Evolutionary conservation across 1,140 invertebrate genomes (phyloP), one percentile per base, ranked within the genome.

Genomic region (Lucilia sericata): DNA sequence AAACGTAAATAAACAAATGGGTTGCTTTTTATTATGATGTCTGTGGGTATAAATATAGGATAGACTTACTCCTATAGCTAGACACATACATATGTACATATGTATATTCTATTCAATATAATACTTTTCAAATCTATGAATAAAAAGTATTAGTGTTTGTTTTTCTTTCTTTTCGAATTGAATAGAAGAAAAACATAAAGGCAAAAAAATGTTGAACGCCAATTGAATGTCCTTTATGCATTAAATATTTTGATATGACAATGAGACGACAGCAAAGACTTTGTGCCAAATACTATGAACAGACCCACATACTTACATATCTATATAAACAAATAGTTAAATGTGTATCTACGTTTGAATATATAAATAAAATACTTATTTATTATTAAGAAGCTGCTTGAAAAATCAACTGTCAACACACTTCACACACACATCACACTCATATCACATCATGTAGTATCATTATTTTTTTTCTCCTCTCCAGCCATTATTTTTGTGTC

Each of bases 231-330:
- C 47, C 47, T 49, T 80, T 49, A 80, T 80, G 49, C 76, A 80
- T 80, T 49, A 80, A 80, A 80, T 80, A 80, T 80, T 80, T 80
- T 49, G 76, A 80, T 51, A 80, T 80, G 76, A 80, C 76, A 80
- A 80, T 80, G 76, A 80, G 76, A 80, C 76, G 76, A 80, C 76
- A 80, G n/a, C 42, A 19, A 30, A 30, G 76, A 80, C 76, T 80
- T 80, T 51, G n/a, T 70, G n/a, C n/a, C 19, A 70, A 25, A 70
- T 70, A 70, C 21, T 30, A 30, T 30, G 25, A 30, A 30, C 25
- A 30, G 19, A 21, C 2, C 19, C 17, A 60, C n/a, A 60, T 7
- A 60, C 17, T 3, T 60, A 60, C 14, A 60, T 7, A 60, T 14
- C 17, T 60, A 60, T 7, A 60, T n/a, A 60, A 60, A 60, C 14